Percentiles rank a stretch among this genome's conserved stretches.
phyloP scores from a whole-genome alignment of 1,140 invertebrate species.

The Ruditapes philippinarum region DNA sequence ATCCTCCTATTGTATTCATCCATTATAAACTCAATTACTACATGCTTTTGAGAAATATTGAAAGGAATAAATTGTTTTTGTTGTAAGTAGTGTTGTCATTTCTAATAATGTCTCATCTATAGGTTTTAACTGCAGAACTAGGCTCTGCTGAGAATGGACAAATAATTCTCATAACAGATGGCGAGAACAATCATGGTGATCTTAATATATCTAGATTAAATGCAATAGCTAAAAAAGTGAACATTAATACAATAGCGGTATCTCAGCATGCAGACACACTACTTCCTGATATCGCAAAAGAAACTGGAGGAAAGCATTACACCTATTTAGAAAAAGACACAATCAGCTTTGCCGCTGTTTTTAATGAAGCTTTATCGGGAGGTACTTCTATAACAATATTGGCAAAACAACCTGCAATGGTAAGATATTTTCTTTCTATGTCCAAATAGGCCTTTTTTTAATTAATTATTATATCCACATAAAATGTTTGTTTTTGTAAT shows the following conservation, averaged over 20 bases:
- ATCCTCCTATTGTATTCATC: no score
- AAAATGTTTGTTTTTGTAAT: no score
- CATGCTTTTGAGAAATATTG: no score
- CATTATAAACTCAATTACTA: no score
- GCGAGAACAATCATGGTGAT: neutral
- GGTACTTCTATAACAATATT: no score
- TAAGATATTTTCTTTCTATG: no score
- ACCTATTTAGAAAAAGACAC: neutral
- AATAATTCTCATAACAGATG: constrained; percentile 43
- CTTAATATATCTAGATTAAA: neutral
- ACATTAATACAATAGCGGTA: constrained; percentile 13
- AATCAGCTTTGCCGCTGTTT: constrained; percentile 1
- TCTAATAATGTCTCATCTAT: no score
- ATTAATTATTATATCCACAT: no score
- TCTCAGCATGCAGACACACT: constrained; percentile 15
- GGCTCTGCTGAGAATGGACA: neutral
- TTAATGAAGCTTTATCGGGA: neutral
- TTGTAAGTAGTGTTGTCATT: no score
- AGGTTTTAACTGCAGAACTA: neutral
- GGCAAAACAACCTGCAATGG: no score
- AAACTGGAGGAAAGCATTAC: constrained; percentile 34
- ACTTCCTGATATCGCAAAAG: neutral
- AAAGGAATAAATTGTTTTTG: no score
- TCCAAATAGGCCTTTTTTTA: no score
- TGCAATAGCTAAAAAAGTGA: constrained; percentile 8